Percentiles rank a stretch among this genome's conserved stretches.
These are phyloP conservation scores for Cottus gobio DNA, from an alignment of 2,113 vertebrate species.

Conservation along the genomic window DNA sequence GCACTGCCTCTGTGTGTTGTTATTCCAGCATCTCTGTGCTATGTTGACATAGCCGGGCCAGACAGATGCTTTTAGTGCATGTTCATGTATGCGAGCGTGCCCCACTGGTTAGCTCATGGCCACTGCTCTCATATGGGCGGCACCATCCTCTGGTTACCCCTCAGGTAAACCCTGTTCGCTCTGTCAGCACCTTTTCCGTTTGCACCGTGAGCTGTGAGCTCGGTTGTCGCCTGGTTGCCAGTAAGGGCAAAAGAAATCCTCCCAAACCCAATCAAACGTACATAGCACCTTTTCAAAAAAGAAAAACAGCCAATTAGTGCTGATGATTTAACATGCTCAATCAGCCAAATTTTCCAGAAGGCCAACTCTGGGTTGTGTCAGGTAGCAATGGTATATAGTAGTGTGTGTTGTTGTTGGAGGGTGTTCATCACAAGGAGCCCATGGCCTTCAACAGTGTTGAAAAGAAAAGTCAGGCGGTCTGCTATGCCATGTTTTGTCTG, in stretches of 20 bases:
- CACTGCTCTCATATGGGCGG: too few species aligned
- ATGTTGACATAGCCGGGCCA: too few species aligned
- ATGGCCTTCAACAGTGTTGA: background rate
- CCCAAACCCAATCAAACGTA: too few species aligned
- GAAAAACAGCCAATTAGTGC: conserved; percentile 1
- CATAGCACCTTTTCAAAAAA: too few species aligned
- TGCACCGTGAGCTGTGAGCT: too few species aligned
- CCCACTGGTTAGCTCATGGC: too few species aligned
- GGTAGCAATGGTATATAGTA: background rate
- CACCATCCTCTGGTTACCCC: background rate
- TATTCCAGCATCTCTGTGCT: too few species aligned
- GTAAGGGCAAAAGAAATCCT: too few species aligned
- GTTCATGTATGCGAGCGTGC: background rate
- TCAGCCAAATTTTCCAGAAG: background rate
- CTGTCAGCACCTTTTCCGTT: too few species aligned
- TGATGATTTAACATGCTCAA: background rate
- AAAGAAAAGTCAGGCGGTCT: conserved; percentile 12
- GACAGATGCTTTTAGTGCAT: background rate
- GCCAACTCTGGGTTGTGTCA: conserved; percentile 2
- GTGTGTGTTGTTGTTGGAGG: background rate
- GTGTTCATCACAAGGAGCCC: background rate
- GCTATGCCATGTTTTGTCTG: background rate
- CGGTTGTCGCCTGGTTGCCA: too few species aligned
- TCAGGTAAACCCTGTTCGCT: too few species aligned
- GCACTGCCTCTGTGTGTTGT: background rate